Evolutionary conservation across 2,797 vertebrate genomes (phyloP).

Genomic region (Alosa sapidissima): DNA sequence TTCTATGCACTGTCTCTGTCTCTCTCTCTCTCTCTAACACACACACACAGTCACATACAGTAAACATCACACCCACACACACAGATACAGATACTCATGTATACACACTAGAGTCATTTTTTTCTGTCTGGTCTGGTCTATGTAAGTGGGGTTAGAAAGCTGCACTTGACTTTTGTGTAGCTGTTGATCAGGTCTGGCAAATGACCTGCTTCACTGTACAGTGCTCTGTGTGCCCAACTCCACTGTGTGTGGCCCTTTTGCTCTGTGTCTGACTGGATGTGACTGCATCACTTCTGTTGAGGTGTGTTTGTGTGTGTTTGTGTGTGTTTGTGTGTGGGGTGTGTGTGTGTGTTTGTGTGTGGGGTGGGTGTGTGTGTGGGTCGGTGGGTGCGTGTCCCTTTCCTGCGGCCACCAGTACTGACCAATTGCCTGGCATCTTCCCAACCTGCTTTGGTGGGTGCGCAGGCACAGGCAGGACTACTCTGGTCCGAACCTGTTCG

Average conservation of each 20-base stretch:
- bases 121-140: not conserved
- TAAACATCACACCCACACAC: not conserved
- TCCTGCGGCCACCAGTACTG: slow-evolving; percentile 24
- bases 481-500: not conserved
- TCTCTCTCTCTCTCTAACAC: not conserved
- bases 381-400: not conserved
- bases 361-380: not conserved
- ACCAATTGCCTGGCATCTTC: slow-evolving; percentile 21
- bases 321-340: slow-evolving; percentile 2
- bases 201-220: slow-evolving; percentile 23
- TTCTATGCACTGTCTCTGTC: too few relatives aligned
- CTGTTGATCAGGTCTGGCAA: not conserved
- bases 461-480: not conserved
- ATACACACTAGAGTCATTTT: not conserved
- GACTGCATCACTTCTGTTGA: not conserved
- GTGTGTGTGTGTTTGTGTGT: not conserved
- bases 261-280: not conserved
- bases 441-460: not conserved
- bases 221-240: not conserved
- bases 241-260: not conserved
- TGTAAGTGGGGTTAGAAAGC: not conserved
- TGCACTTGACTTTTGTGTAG: not conserved
- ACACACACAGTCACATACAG: slow-evolving; percentile 19
- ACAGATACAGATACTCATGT: not conserved
- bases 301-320: not conserved